phyloP scores from a whole-genome alignment of 2,888 invertebrate species.

The Noctua janthe region DNA sequence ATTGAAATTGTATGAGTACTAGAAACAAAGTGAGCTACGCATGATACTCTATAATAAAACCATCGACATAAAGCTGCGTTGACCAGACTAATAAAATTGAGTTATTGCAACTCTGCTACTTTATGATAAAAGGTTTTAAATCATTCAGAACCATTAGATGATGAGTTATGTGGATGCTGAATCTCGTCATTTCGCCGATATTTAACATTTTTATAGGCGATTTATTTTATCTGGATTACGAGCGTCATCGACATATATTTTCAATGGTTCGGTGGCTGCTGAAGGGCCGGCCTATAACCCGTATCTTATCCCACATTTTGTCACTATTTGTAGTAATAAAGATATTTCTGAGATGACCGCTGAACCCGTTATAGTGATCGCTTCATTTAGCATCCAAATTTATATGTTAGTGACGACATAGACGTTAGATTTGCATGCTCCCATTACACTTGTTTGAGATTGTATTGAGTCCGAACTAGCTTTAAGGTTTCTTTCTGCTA shows the following conservation, averaged over 20 bases:
- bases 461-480: constrained; percentile 75
- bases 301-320: constrained; percentile 82
- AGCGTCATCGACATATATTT: constrained; percentile 85
- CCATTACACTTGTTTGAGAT: constrained; percentile 78
- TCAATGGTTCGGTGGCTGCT: constrained; percentile 76
- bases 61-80: constrained; percentile 85
- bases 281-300: constrained; percentile 74
- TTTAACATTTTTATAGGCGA: constrained; percentile 89
- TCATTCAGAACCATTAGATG: constrained; percentile 90
- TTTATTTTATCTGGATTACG: constrained; percentile 86
- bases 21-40: constrained; percentile 79
- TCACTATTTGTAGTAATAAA: constrained; percentile 85
- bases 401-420: constrained; percentile 84
- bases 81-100: constrained; percentile 89
- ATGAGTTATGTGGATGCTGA: constrained; percentile 88
- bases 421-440: constrained; percentile 89
- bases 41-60: constrained; percentile 84
- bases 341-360: constrained; percentile 88
- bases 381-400: constrained; percentile 88
- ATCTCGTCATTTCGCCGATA: constrained; percentile 87
- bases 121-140: constrained; percentile 90
- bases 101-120: constrained; percentile 88
- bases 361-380: constrained; percentile 87
- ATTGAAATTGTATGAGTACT: constrained; percentile 81
- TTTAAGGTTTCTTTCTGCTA: constrained; percentile 82